A percentile compares a stretch with the other conserved stretches of the same genome.
Evolutionary conservation across 2,797 vertebrate genomes (phyloP).

Genomic region (Onychomys arenicola): DNA sequence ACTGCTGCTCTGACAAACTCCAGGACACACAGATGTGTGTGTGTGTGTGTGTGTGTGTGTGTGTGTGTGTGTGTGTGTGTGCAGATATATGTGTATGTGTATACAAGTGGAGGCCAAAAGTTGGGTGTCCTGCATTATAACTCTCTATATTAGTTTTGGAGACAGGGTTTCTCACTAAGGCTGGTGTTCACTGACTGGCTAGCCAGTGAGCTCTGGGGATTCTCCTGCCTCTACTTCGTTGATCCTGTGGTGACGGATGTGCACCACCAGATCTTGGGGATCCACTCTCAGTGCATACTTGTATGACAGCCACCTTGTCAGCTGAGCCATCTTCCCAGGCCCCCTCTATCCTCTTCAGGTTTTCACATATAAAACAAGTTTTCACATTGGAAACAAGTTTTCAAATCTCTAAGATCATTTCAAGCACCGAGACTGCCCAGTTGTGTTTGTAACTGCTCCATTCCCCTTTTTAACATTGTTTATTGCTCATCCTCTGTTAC

Average conservation of each 20-base stretch:
- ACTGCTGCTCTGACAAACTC: too few relatives aligned
- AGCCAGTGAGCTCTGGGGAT: not conserved
- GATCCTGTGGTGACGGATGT: not conserved
- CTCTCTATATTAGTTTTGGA: not conserved
- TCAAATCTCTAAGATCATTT: not conserved
- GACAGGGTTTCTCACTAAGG: not conserved
- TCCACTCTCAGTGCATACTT: too few relatives aligned
- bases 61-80: not conserved
- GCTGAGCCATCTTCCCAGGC: not conserved
- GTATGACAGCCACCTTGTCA: not conserved
- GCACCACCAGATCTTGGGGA: not conserved
- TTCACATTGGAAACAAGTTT: not conserved
- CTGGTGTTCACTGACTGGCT: not conserved
- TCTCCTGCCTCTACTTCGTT: too few relatives aligned
- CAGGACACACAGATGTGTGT: not conserved
- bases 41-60: not conserved
- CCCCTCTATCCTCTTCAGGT: not conserved
- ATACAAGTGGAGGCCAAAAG: not conserved
- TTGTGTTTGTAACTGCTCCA: not conserved
- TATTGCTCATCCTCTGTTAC: conserved; percentile 68
- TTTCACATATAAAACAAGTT: conserved; percentile 18
- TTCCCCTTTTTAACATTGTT: conserved; percentile 31
- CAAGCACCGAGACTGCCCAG: not conserved
- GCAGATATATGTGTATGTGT: not conserved
- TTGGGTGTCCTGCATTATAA: not conserved